phyloP scores from a whole-genome alignment of 2,113 vertebrate genomes.

The Cariama cristata region DNA sequence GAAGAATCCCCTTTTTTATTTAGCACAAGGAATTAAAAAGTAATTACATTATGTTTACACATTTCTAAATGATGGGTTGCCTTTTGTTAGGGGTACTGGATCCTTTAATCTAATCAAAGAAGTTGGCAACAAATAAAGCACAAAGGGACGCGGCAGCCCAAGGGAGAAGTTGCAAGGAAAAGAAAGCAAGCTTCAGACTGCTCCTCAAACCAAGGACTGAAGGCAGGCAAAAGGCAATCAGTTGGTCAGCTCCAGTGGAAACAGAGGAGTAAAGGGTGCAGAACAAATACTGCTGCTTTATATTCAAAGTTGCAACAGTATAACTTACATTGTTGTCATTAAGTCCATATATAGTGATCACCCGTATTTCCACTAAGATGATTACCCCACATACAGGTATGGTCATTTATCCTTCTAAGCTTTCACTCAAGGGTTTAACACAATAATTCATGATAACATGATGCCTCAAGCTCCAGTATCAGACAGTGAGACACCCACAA shows the following conservation, averaged over 20 bases:
- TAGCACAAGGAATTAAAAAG: constrained; percentile 21
- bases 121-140: constrained; percentile 7
- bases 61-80: neutral
- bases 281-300: neutral
- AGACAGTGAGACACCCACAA: neutral
- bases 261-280: neutral
- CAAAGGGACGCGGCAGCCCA: neutral
- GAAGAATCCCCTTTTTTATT: constrained; percentile 5
- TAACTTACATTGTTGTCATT: neutral
- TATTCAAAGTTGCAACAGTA: neutral
- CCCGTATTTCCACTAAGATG: neutral
- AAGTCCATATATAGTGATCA: neutral
- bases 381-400: neutral
- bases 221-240: neutral
- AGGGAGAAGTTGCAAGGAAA: neutral
- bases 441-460: neutral
- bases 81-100: constrained; percentile 25
- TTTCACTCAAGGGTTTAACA: neutral
- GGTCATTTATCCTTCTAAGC: neutral
- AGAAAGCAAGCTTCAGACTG: neutral
- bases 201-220: neutral
- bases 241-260: neutral
- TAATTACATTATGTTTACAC: constrained; percentile 39
- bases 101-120: constrained; percentile 57
- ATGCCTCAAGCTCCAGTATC: neutral